Percentiles rank a stretch among this genome's conserved stretches.
Evolutionary conservation across 2,888 invertebrate species (phyloP).

Genomic region (Malthinus seriepunctatus): DNA sequence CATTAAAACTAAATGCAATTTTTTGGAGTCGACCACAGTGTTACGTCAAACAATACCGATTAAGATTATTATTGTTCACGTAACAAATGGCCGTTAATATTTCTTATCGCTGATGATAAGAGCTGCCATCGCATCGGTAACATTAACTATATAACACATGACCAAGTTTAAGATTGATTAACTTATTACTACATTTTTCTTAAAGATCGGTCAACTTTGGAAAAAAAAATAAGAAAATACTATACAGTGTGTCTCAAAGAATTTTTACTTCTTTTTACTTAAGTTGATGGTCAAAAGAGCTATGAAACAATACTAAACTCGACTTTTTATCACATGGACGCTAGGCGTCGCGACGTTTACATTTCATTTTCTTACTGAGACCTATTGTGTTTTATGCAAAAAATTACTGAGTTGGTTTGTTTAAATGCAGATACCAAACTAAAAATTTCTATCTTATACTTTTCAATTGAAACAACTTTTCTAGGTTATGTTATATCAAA

Average conservation of each 20-base stretch:
- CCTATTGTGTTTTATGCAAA: no score
- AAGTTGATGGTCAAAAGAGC: no score
- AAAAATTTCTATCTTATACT: no score
- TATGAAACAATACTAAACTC: no score
- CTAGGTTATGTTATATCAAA: no score
- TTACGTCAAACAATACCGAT: slow-evolving; percentile 20
- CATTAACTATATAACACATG: slow-evolving; percentile 20
- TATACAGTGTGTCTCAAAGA: background rate
- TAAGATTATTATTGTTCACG: slow-evolving; percentile 20
- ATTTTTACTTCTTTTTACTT: no score
- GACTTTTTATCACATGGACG: no score
- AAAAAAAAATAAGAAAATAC: background rate
- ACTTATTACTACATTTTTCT: slow-evolving; percentile 18
- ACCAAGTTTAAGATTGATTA: slow-evolving; percentile 12
- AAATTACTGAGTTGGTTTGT: no score
- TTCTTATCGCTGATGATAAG: slow-evolving; percentile 25
- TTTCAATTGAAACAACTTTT: no score
- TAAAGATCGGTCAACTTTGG: background rate
- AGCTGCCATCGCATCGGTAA: slow-evolving; percentile 15
- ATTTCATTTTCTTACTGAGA: no score
- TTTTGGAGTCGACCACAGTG: slow-evolving; percentile 4
- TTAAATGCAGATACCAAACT: no score
- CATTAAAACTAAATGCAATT: slow-evolving; percentile 13
- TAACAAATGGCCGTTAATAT: slow-evolving; percentile 28
- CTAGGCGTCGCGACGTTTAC: no score